These are phyloP conservation scores for Diplosoma virens DNA, from an alignment of 23 tunicate species.

Conservation along the genomic window DNA sequence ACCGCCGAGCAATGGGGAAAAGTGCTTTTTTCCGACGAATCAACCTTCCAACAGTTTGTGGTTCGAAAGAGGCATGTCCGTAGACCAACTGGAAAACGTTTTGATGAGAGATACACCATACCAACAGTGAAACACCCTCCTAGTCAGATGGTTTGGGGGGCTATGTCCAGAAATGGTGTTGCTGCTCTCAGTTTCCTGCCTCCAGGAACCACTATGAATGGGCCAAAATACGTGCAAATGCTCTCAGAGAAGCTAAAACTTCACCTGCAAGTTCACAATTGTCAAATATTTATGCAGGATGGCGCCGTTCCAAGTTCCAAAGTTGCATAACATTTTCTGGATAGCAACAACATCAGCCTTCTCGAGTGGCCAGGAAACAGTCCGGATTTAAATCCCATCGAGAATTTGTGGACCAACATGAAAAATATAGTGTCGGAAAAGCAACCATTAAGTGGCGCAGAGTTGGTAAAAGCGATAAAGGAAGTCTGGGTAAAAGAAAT, in stretches of 20 bases:
- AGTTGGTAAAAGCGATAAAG: too few relatives aligned
- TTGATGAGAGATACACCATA: slow-evolving; percentile 8
- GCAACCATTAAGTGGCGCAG: too few relatives aligned
- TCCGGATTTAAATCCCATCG: background rate
- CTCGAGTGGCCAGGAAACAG: slow-evolving; percentile 15
- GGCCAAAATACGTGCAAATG: slow-evolving; percentile 9
- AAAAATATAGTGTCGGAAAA: too few relatives aligned
- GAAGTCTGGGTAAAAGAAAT: too few relatives aligned
- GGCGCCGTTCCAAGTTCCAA: slow-evolving; percentile 22
- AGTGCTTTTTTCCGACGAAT: slow-evolving; percentile 23
- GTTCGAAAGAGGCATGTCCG: slow-evolving; percentile 19
- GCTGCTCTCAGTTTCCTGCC: slow-evolving; percentile 5
- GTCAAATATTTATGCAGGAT: slow-evolving; percentile 16
- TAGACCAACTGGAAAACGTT: slow-evolving; percentile 16
- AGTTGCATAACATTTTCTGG: background rate
- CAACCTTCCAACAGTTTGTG: slow-evolving; percentile 18
- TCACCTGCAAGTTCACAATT: slow-evolving; percentile 24
- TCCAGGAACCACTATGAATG: slow-evolving; percentile 28
- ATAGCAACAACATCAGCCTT: background rate
- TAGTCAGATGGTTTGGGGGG: slow-evolving; percentile 31
- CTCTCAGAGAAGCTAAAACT: slow-evolving; percentile 11
- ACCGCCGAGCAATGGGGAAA: slow-evolving; percentile 11
- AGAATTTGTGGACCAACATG: too few relatives aligned
- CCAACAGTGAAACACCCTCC: slow-evolving; percentile 29
- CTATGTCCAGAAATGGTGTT: slow-evolving; percentile 1